A percentile compares a stretch with the other conserved stretches of the same genome.
Evolutionary conservation across 2,797 vertebrate genomes (phyloP).

Genomic region (Propithecus perrieri): DNA sequence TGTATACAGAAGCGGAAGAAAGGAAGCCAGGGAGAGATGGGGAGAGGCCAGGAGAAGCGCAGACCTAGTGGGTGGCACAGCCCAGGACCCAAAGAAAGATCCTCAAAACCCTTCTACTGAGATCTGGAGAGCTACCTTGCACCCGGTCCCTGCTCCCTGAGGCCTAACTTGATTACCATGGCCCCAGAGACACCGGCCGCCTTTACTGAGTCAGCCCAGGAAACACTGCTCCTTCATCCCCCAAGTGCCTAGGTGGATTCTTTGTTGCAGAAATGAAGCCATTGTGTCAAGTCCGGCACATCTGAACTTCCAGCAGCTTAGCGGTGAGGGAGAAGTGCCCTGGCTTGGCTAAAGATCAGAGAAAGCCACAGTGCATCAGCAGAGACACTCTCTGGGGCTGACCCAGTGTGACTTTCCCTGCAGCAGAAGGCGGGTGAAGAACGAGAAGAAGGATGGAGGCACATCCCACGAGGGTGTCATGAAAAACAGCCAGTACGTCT

Average conservation of each 20-base stretch:
- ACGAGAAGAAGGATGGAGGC: background rate
- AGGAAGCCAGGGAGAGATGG: background rate
- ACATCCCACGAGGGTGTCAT: background rate
- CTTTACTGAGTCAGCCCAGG: background rate
- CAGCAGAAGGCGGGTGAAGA: slow-evolving; percentile 29
- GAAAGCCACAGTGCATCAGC: slow-evolving; percentile 47
- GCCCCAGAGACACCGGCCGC: background rate
- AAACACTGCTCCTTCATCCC: background rate
- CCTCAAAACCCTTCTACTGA: background rate
- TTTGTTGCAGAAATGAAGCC: background rate
- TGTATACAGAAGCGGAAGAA: fast-evolving
- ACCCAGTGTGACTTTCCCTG: slow-evolving; percentile 29
- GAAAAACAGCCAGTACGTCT: background rate
- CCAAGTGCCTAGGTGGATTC: background rate
- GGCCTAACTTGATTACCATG: background rate
- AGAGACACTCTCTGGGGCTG: slow-evolving; percentile 31
- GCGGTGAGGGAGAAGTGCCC: slow-evolving; percentile 78
- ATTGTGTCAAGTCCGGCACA: background rate
- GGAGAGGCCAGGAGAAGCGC: background rate
- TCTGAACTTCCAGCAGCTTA: slow-evolving; percentile 70
- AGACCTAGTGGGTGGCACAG: too few relatives aligned
- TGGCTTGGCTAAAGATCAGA: slow-evolving; percentile 70
- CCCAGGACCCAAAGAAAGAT: background rate
- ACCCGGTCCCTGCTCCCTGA: background rate
- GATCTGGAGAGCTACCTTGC: background rate